A percentile compares a stretch with the other conserved stretches of the same genome.
These are phyloP conservation scores for Meloidogyne hapla DNA, from an alignment of 1,140 invertebrate genomes.

Conservation along the genomic window DNA sequence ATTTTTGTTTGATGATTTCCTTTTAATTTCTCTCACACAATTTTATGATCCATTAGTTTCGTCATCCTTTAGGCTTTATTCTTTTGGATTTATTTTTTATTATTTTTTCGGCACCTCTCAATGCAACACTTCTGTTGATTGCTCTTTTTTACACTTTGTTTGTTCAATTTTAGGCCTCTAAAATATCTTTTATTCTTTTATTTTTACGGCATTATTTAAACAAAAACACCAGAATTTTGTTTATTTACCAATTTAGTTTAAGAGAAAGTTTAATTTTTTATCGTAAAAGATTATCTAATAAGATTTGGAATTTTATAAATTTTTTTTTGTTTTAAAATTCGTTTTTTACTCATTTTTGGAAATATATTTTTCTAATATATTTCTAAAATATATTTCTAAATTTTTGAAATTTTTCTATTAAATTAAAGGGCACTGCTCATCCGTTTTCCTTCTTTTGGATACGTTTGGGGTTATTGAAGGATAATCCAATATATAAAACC, in stretches of 20 bases:
- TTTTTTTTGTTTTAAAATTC: not conserved
- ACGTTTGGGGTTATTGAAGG: not conserved
- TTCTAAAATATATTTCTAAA: too few species aligned
- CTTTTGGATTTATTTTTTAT: not conserved
- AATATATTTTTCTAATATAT: too few species aligned
- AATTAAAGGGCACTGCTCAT: not conserved
- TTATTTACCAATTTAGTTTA: not conserved
- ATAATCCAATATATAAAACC: not conserved
- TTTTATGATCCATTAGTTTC: not conserved
- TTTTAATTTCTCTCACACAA: not conserved
- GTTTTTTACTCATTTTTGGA: not conserved
- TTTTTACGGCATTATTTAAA: not conserved
- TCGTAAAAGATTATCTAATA: not conserved
- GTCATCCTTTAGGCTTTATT: not conserved
- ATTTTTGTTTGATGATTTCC: not conserved
- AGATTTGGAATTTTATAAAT: not conserved
- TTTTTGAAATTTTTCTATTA: not conserved
- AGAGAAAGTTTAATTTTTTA: not conserved
- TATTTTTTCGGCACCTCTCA: not conserved
- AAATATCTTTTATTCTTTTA: not conserved
- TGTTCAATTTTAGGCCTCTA: not conserved
- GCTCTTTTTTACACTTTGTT: not conserved
- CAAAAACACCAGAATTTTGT: constrained; percentile 1
- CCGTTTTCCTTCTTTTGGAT: not conserved
- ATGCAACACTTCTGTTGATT: not conserved